Evolutionary conservation across 2,888 invertebrate species (phyloP), one percentile per base, ranked within the genome.

Genomic region (Ecliptopera silaceata): DNA sequence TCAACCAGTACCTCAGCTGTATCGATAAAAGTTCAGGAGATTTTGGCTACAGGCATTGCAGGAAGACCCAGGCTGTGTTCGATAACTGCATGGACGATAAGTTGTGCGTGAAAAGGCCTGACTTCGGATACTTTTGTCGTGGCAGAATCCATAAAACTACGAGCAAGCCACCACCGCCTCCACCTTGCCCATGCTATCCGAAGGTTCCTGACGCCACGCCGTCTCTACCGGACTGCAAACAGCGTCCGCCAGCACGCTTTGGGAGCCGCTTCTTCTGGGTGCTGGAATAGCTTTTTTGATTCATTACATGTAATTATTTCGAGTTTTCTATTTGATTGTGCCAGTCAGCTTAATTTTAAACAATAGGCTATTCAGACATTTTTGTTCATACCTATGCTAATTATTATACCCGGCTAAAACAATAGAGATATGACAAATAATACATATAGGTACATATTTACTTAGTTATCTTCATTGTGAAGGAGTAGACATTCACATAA

Each of bases 41-140:
- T 61, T 93, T 93, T 79, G 77, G 92, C 1, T 94, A 94, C 66
- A 70, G 75, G 53, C 88, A 93, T 12, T 98, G 98, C 79, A 95
- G 97, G 44, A 95, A 95, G 68, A 97, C 97, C 4, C 97, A 98
- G 86, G 93, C 92, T 1, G 94, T 95, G 1, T 95, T 95, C 71
- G 97, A 98, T 79, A 92, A 94, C 59, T 99, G 98, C 75, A 94
- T 97, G 82, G 79, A 93, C 49, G 95, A 96, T 38, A 96, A 96
- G 68, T 69, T 97, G 66, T 92, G 93, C 12, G 88, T 97, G 49
- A 93, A 94, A 44, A 93, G 97, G 56, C 97, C 98, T 1, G 92
- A 93, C 1, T 95, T 93, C 68, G 98, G 97, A 42, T 96, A 98
- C 78, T 98, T 95, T 81, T 93, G 95, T 53, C 93, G 96, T 64